Conservation (phyloP, 2,888 invertebrate genomes). For the Acronicta psi region DNA sequence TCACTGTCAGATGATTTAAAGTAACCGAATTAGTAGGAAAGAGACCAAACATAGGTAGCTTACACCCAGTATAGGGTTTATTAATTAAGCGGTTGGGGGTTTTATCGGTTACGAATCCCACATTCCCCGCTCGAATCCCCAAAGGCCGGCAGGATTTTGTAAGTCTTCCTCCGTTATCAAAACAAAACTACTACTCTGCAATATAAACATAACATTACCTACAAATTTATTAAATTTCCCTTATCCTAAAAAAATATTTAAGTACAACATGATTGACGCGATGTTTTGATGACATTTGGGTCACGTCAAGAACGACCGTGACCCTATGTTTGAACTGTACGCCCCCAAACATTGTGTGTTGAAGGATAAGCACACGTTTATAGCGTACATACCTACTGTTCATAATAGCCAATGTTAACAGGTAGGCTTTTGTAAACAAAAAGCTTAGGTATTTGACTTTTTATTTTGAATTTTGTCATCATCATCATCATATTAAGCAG, state of each 20-base stretch:
- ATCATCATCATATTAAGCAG: too few species aligned
- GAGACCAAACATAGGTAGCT: too few species aligned
- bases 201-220: conserved; percentile 1
- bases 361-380: conserved; percentile 14
- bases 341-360: conserved; percentile 14
- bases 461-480: too few species aligned
- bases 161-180: too few species aligned
- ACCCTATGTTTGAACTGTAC: conserved; percentile 35
- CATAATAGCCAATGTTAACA: conserved; percentile 1
- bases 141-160: too few species aligned
- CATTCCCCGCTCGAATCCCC: too few species aligned
- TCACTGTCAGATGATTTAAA: too few species aligned
- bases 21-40: too few species aligned
- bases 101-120: too few species aligned
- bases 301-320: conserved; percentile 38
- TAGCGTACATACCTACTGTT: conserved; percentile 2
- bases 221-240: conserved; percentile 7
- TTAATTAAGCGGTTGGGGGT: too few species aligned
- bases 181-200: neutral
- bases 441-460: neutral
- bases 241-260: conserved; percentile 17
- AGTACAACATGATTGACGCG: neutral
- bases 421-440: neutral
- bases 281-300: conserved; percentile 37
- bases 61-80: too few species aligned